phyloP scores from a whole-genome alignment of 2,888 invertebrate genomes.

The Petrophora chlorosata region DNA sequence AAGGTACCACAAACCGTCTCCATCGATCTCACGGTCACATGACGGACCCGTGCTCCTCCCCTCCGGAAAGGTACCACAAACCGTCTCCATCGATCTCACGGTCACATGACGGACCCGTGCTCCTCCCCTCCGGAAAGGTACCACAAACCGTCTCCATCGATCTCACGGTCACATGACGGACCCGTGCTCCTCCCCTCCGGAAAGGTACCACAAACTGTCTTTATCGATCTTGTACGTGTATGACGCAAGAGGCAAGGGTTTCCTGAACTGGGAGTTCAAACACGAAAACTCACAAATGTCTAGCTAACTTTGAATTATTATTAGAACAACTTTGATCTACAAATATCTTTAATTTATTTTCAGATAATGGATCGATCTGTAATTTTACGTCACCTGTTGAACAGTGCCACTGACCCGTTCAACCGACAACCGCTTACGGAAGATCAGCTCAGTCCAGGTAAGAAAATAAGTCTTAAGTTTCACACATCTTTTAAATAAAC shows the following conservation, averaged over 20 bases:
- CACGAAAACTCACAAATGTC: too few relatives aligned
- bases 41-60: conserved; percentile 97
- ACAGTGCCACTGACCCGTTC: conserved; percentile 99
- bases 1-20: too few relatives aligned
- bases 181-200: too few relatives aligned
- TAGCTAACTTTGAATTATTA: too few relatives aligned
- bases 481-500: too few relatives aligned
- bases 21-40: conserved; percentile 92
- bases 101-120: conserved; percentile 98
- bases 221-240: too few relatives aligned
- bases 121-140: conserved; percentile 88
- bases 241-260: too few relatives aligned
- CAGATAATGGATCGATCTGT: conserved; percentile 96
- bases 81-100: conserved; percentile 98
- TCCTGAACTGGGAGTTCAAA: too few relatives aligned
- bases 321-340: too few relatives aligned
- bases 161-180: not conserved
- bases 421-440: conserved; percentile 97
- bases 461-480: too few relatives aligned
- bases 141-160: too few relatives aligned
- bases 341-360: conserved; percentile 39
- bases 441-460: conserved; percentile 95
- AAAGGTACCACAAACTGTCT: too few relatives aligned
- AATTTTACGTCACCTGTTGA: conserved; percentile 96
- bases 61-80: conserved; percentile 98